Evolutionary conservation across 2,888 invertebrate genomes (phyloP).

Genomic region (Lasioglossum malachurum): DNA sequence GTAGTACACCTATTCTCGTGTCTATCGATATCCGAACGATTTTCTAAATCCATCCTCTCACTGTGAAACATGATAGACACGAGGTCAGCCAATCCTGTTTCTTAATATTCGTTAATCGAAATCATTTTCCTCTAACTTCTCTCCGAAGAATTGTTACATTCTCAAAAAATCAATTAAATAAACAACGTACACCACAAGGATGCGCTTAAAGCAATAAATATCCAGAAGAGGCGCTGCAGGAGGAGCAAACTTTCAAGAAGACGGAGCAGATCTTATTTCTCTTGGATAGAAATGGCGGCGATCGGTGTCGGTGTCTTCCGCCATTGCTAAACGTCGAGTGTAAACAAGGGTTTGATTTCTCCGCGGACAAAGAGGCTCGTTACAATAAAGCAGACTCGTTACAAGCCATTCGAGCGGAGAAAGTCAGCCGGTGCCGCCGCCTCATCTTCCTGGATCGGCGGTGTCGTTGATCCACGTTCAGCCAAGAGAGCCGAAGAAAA

Average conservation of each 20-base stretch:
- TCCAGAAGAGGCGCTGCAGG: too few relatives aligned
- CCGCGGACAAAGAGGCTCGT: conserved; percentile 21
- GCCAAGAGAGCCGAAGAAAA: conserved; percentile 34
- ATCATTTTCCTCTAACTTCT: too few relatives aligned
- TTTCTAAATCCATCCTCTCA: neutral
- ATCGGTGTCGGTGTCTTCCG: neutral
- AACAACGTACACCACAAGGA: too few relatives aligned
- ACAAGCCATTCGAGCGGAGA: conserved; percentile 48
- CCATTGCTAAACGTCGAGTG: neutral
- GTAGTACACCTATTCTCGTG: neutral
- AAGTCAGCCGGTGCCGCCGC: conserved; percentile 42
- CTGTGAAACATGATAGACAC: neutral
- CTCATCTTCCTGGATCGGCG: conserved; percentile 59
- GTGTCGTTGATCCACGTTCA: conserved; percentile 53
- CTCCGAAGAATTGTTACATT: too few relatives aligned
- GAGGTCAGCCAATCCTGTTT: neutral
- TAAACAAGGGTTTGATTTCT: conserved; percentile 52
- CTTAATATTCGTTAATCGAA: neutral
- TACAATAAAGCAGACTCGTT: conserved; percentile 47
- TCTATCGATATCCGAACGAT: neutral
- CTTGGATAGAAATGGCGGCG: conserved; percentile 29
- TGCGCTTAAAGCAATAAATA: too few relatives aligned
- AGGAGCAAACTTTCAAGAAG: too few relatives aligned
- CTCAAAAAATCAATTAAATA: too few relatives aligned
- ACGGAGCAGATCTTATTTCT: neutral